phyloP scores from a whole-genome alignment of 1,140 invertebrate species.

The Thrips palmi region DNA sequence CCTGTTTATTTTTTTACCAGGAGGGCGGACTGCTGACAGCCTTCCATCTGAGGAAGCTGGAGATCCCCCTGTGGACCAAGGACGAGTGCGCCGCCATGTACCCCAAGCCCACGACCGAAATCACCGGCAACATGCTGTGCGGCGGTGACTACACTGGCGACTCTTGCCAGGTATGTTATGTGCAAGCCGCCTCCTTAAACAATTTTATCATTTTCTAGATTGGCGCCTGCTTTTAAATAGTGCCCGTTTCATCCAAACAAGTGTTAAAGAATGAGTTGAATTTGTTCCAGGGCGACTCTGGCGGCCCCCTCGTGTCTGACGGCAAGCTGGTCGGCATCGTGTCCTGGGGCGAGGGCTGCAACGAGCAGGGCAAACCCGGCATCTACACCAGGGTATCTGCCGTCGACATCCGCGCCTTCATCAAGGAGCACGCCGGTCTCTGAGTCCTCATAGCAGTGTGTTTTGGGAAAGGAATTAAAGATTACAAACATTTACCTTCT shows the following conservation, averaged over 20 bases:
- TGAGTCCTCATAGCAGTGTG: no score
- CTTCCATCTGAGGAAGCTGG: slow-evolving; percentile 25
- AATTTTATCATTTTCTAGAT: no score
- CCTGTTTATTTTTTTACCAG: no score
- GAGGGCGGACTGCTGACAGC: slow-evolving; percentile 19
- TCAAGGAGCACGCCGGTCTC: no score
- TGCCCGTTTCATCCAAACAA: no score
- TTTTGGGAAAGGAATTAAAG: no score
- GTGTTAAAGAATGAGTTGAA: no score
- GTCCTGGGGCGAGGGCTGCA: slow-evolving; percentile 50
- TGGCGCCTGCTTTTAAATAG: no score
- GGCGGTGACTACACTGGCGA: slow-evolving; percentile 36
- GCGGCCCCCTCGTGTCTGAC: slow-evolving; percentile 22
- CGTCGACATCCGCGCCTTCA: no score
- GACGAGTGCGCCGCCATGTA: slow-evolving; percentile 21
- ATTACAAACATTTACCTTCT: no score
- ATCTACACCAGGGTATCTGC: slow-evolving; percentile 46
- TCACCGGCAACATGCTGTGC: slow-evolving; percentile 35
- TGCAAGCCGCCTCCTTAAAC: no score
- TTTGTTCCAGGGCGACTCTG: slow-evolving; percentile 22
- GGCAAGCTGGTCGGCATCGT: slow-evolving; percentile 32
- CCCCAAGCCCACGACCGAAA: slow-evolving; percentile 18
- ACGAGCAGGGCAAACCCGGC: slow-evolving; percentile 34
- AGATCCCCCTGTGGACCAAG: slow-evolving; percentile 24
- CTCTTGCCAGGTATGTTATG: no score